Percentiles rank a stretch among this genome's conserved stretches.
phyloP scores from a whole-genome alignment of 2,888 invertebrate species.

The Oscheius onirici region DNA sequence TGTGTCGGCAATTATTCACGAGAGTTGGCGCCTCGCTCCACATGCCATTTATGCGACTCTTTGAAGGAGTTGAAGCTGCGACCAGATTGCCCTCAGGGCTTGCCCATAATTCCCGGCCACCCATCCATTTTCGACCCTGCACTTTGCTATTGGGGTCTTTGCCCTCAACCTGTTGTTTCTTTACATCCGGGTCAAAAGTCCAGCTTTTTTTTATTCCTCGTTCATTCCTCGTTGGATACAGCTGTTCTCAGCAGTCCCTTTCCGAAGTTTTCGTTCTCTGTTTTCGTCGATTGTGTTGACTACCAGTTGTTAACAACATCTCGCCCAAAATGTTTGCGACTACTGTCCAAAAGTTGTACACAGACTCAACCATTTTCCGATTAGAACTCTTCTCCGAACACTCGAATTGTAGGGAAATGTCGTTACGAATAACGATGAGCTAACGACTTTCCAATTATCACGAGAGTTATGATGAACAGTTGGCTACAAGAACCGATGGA shows the following conservation, averaged over 20 bases:
- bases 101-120: conserved; percentile 4
- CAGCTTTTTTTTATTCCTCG: not conserved
- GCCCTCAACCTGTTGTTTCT: not conserved
- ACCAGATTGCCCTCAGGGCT: conserved; percentile 6
- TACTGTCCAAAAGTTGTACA: too few relatives aligned
- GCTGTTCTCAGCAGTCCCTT: conserved; percentile 1
- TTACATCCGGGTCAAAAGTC: not conserved
- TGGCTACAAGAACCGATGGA: conserved; percentile 58
- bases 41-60: not conserved
- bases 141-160: conserved; percentile 4
- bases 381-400: too few relatives aligned
- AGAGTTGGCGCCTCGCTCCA: conserved; percentile 6
- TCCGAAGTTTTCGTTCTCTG: not conserved
- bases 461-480: conserved; percentile 29
- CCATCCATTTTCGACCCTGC: not conserved
- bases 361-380: too few relatives aligned
- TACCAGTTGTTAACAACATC: too few relatives aligned
- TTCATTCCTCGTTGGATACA: conserved; percentile 1
- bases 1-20: conserved; percentile 19
- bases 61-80: not conserved
- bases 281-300: not conserved
- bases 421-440: not conserved
- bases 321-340: too few relatives aligned
- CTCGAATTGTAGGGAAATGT: not conserved
- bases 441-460: not conserved